A percentile compares a stretch with the other conserved stretches of the same genome.
These are phyloP conservation scores for Paradoxurus hermaphroditus DNA, from an alignment of 2,113 vertebrate genomes.

Conservation along the genomic window DNA sequence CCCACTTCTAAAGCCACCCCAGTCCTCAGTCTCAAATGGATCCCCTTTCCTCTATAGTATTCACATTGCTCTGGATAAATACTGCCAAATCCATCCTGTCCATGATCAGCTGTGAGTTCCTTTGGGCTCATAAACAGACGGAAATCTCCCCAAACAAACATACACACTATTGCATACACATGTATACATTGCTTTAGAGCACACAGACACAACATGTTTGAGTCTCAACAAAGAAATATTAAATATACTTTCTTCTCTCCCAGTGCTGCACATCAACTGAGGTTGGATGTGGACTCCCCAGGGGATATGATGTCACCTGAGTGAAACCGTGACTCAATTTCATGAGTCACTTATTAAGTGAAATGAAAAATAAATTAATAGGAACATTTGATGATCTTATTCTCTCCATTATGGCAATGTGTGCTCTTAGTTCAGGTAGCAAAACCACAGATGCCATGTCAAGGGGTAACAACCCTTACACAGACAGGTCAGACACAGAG, in stretches of 20 bases:
- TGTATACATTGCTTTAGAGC: background rate
- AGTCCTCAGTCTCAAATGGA: background rate
- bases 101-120: background rate
- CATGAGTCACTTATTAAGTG: slow-evolving; percentile 36
- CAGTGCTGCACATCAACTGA: background rate
- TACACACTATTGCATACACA: background rate
- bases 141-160: background rate
- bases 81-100: background rate
- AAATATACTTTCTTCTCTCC: background rate
- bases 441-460: background rate
- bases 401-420: background rate
- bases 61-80: background rate
- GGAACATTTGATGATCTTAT: background rate
- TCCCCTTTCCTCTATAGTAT: background rate
- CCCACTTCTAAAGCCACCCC: background rate
- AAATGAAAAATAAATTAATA: background rate
- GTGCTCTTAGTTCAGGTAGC: background rate
- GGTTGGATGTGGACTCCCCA: background rate
- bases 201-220: background rate
- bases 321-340: background rate
- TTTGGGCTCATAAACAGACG: background rate
- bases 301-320: slow-evolving; percentile 10
- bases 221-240: background rate
- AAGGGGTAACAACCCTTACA: background rate
- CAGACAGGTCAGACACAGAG: rapidly evolving